Evolutionary conservation across 2,888 invertebrate genomes (phyloP).

Genomic region (Cosmia pyralina): DNA sequence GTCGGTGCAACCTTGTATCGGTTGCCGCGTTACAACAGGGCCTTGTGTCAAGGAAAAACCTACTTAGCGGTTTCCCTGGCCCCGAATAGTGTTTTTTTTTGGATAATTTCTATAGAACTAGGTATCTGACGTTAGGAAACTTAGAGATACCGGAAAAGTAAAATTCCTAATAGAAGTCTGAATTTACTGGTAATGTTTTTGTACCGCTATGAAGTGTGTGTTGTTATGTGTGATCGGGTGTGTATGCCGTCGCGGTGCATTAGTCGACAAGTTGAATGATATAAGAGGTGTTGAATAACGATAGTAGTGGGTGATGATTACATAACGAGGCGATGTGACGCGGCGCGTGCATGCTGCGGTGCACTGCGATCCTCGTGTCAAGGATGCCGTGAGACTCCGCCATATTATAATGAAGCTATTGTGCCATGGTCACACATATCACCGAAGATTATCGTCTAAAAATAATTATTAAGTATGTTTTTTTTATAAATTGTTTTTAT

Average conservation of each 20-base stretch:
- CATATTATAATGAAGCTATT: conserved; percentile 79
- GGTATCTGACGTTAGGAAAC: conserved; percentile 32
- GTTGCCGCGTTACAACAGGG: conserved; percentile 88
- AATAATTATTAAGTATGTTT: conserved; percentile 14
- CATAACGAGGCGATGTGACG: conserved; percentile 76
- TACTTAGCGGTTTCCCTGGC: conserved; percentile 89
- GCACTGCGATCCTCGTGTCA: conserved; percentile 78
- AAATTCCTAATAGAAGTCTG: conserved; percentile 14
- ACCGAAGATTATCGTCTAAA: conserved; percentile 35
- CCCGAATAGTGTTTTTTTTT: conserved; percentile 79
- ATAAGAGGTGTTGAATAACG: conserved; percentile 77
- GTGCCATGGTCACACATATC: conserved; percentile 79
- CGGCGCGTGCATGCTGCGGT: conserved; percentile 71
- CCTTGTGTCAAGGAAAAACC: conserved; percentile 89
- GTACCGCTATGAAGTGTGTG: conserved; percentile 35
- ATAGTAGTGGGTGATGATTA: conserved; percentile 79
- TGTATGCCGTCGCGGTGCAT: conserved; percentile 55
- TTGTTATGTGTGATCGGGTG: conserved; percentile 45
- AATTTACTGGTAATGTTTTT: conserved; percentile 33
- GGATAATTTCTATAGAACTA: conserved; percentile 67
- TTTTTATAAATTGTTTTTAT: conserved; percentile 10
- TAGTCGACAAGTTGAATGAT: conserved; percentile 70
- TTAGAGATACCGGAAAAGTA: conserved; percentile 25
- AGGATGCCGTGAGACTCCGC: conserved; percentile 80
- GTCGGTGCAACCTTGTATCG: conserved; percentile 88